Base-by-base conservation (phyloP, 2,797 vertebrate genomes). In the Chiroxiphia lanceolata region DNA sequence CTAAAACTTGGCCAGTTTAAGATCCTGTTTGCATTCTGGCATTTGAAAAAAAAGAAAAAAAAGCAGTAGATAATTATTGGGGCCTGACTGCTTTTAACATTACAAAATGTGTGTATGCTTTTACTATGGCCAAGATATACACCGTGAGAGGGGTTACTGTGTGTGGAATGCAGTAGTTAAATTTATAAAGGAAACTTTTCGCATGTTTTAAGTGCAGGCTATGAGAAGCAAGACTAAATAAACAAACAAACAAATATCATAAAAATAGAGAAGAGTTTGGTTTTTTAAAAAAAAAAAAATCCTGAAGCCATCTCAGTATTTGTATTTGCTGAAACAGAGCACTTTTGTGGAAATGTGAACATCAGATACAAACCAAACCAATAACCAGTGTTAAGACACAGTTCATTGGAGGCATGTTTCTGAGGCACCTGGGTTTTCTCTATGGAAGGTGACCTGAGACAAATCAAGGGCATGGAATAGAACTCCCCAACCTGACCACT, bases 101-200 rank as follows among this genome's bases (percentile, higher is more conserved):
- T 94, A 94, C 76, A 88, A 69, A 94, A 94, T 0, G 33, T 89
- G 79, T 63, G 51, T 64, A 59, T 34, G 19, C 25, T 79, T 56
- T 65, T 68, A 61, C 9, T 21, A 67, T 27, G 18, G 95, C 91
- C 93, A 96, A 96, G 47, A 72, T 36, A 94, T 36, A 96, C 95
- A 90, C 72, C 56, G 80, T n/a, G 59, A 96, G 89, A 93, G 56
- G 4, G 17, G 65, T 72, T 86, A 67, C n/a, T 83, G 89, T 68
- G 59, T 63, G 51, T 82, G 86, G 95, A 94, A 95, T 91, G 91
- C 79, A 89, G 82, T 78, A 88, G 89, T 96, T 90, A 93, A 83
- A 92, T 87, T 93, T 93, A 93, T 86, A 93, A 86, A 88, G 94
- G 92, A 93, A 95, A 89, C 75, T 85, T 72, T 60, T 83, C 71